These are phyloP conservation scores for Coboldia fuscipes DNA, from an alignment of 1,140 invertebrate genomes.

Conservation along the genomic window DNA sequence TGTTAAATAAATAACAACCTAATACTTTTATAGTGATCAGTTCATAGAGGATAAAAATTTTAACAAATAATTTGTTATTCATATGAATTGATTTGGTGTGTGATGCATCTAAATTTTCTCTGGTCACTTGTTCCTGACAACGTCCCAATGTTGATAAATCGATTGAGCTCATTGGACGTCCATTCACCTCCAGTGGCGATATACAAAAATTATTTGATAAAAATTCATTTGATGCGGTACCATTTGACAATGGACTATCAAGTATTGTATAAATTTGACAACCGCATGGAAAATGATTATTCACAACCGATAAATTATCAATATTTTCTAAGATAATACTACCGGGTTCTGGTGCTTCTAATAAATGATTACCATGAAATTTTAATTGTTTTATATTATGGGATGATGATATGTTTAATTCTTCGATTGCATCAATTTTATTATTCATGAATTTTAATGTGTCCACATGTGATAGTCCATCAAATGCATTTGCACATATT, in stretches of 20 bases:
- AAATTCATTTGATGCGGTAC: constrained; percentile 36
- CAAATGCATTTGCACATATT: constrained; percentile 45
- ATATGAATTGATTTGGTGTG: background rate
- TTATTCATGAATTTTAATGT: constrained; percentile 55
- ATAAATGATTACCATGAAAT: constrained; percentile 58
- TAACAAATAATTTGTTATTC: no score
- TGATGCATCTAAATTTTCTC: constrained; percentile 36
- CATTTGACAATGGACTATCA: constrained; percentile 45
- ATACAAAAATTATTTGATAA: constrained; percentile 61
- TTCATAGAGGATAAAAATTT: no score
- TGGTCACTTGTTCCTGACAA: constrained; percentile 39
- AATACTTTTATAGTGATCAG: no score
- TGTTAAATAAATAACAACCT: no score
- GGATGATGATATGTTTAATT: constrained; percentile 38
- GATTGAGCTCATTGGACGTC: constrained; percentile 42
- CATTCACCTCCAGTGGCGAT: constrained; percentile 58
- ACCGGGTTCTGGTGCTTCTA: constrained; percentile 44
- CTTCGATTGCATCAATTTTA: constrained; percentile 59
- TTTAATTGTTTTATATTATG: constrained; percentile 43
- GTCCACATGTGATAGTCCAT: constrained; percentile 40
- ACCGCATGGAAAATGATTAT: constrained; percentile 68
- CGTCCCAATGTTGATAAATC: constrained; percentile 41
- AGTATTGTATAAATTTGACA: constrained; percentile 54
- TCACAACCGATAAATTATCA: constrained; percentile 37
- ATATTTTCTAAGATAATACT: constrained; percentile 41